phyloP scores from a whole-genome alignment of 2,888 invertebrate species.

The Archips crataeganus region DNA sequence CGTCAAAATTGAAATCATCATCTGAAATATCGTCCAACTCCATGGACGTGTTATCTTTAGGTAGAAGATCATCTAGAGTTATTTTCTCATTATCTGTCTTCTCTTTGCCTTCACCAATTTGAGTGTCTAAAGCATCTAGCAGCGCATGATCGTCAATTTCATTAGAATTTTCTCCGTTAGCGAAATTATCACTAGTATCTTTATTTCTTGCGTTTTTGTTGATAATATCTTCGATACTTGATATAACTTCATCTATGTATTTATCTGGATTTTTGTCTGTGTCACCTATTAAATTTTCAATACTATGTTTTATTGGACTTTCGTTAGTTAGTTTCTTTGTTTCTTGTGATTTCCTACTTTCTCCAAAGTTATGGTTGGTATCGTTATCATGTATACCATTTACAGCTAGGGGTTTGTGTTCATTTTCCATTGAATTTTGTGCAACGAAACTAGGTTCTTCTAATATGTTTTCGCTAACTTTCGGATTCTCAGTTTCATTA shows the following conservation, averaged over 20 bases:
- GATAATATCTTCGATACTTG: slow-evolving; percentile 36
- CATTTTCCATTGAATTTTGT: neutral
- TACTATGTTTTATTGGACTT: slow-evolving; percentile 39
- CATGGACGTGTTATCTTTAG: slow-evolving; percentile 12
- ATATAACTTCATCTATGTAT: slow-evolving; percentile 36
- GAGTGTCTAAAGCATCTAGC: slow-evolving; percentile 12
- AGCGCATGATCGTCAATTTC: slow-evolving; percentile 16
- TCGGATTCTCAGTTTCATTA: neutral
- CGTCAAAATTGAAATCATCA: slow-evolving; percentile 44
- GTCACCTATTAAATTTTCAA: slow-evolving; percentile 34
- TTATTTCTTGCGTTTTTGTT: slow-evolving; percentile 32
- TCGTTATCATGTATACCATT: slow-evolving; percentile 1
- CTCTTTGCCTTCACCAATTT: slow-evolving; percentile 13
- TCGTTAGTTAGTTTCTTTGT: slow-evolving; percentile 16
- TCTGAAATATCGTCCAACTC: slow-evolving; percentile 43
- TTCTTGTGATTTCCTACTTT: slow-evolving; percentile 10
- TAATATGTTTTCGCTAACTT: neutral
- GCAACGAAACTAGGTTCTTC: slow-evolving; percentile 1
- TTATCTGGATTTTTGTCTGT: slow-evolving; percentile 28
- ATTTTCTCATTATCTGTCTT: slow-evolving; percentile 33
- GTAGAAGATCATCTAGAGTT: slow-evolving; percentile 39
- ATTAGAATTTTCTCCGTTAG: neutral
- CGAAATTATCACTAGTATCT: neutral
- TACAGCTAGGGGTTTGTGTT: neutral
- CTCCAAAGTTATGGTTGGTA: neutral